Percentiles rank a stretch among this genome's conserved stretches.
phyloP scores from a whole-genome alignment of 2,888 invertebrate species.

The Tipula unca region DNA sequence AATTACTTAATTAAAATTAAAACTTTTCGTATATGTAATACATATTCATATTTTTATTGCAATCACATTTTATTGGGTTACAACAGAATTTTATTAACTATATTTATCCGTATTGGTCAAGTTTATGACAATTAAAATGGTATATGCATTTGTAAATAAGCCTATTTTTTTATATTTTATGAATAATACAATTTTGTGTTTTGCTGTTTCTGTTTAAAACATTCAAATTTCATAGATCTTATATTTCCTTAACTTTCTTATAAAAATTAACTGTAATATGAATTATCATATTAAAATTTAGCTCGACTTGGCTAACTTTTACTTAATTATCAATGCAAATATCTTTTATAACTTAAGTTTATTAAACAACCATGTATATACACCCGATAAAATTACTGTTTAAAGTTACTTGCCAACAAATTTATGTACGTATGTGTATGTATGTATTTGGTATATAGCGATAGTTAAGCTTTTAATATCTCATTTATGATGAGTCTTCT shows the following conservation, averaged over 20 bases:
- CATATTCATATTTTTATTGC: neutral
- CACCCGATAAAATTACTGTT: too few relatives aligned
- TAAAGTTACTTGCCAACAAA: neutral
- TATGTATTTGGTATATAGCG: neutral
- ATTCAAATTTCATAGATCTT: neutral
- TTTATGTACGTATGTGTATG: neutral
- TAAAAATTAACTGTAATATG: neutral
- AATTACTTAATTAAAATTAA: neutral
- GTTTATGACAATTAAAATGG: neutral
- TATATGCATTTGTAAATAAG: too few relatives aligned
- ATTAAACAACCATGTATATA: neutral
- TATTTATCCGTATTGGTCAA: neutral
- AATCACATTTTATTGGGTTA: neutral
- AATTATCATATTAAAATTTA: neutral
- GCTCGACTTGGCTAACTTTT: neutral
- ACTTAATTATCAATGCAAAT: neutral
- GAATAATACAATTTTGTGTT: neutral
- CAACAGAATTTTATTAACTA: neutral
- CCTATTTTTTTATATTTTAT: too few relatives aligned
- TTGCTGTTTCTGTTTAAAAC: neutral
- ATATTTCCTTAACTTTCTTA: slow-evolving; percentile 2
- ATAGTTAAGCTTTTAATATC: neutral
- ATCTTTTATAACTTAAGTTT: neutral
- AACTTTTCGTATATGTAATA: neutral
- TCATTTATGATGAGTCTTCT: neutral